Conservation (phyloP, 1,140 invertebrate species). For the Drosophila aff. region DNA sequence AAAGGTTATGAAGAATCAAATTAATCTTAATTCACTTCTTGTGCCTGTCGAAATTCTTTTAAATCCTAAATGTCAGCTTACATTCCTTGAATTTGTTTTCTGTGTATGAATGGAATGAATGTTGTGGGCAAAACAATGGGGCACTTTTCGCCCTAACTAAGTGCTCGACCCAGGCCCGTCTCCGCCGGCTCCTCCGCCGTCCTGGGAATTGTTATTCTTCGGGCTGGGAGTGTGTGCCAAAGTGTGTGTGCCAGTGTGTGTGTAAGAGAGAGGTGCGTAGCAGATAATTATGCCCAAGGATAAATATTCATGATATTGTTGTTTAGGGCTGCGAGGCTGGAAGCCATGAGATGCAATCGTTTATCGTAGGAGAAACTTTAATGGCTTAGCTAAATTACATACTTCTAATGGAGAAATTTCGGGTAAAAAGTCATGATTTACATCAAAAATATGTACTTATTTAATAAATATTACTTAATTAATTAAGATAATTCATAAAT, state of each 20-base stretch:
- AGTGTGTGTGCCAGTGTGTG: background rate
- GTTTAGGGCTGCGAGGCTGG: constrained; percentile 37
- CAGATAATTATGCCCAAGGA: constrained; percentile 53
- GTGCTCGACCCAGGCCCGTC: constrained; percentile 25
- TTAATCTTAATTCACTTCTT: background rate
- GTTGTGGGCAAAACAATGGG: constrained; percentile 38
- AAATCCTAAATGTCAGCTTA: background rate
- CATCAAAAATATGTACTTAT: background rate
- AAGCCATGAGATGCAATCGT: constrained; percentile 36
- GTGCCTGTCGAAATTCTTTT: background rate
- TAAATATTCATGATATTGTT: constrained; percentile 56
- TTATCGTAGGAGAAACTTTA: constrained; percentile 18
- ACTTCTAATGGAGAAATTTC: background rate
- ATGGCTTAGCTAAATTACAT: background rate
- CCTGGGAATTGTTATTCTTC: constrained; percentile 46
- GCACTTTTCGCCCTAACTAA: constrained; percentile 49
- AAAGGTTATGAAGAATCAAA: background rate
- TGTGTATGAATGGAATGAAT: constrained; percentile 6
- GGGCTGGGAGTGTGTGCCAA: background rate
- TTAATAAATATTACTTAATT: background rate
- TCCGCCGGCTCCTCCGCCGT: background rate
- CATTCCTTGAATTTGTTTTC: background rate
- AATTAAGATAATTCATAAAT: background rate
- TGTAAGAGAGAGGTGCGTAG: constrained; percentile 29
- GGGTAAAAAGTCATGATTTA: background rate